phyloP scores from a whole-genome alignment of 2,113 vertebrate genomes.

The rabbit (Oryctolagus cuniculus) region DNA sequence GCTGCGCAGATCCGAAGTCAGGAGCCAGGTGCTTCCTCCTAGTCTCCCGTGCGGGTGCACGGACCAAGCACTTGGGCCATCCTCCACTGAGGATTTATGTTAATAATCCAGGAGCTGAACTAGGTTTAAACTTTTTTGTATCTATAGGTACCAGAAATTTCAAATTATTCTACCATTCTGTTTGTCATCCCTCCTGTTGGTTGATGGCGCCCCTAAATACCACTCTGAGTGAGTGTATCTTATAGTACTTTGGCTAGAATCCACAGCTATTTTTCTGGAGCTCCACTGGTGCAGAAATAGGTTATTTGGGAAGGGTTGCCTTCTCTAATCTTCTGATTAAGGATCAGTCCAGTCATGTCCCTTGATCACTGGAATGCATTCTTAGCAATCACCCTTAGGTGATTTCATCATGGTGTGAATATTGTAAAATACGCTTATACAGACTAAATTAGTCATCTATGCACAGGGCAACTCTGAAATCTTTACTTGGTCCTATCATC shows the following conservation, averaged over 20 bases:
- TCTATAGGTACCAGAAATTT: background rate
- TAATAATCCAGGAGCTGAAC: background rate
- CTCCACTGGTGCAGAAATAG: background rate
- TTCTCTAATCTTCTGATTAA: background rate
- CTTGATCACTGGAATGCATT: background rate
- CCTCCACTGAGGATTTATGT: background rate
- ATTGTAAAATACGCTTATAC: background rate
- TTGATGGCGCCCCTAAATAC: background rate
- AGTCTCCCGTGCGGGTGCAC: no score
- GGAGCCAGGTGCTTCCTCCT: no score
- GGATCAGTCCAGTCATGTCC: background rate
- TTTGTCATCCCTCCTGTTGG: background rate
- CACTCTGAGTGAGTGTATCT: background rate
- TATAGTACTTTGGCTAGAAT: background rate
- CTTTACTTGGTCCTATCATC: background rate
- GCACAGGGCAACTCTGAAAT: rapidly evolving
- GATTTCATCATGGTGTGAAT: background rate
- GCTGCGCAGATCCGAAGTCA: no score
- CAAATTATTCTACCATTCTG: background rate
- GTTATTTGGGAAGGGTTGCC: background rate
- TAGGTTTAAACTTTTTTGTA: background rate
- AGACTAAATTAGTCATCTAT: background rate
- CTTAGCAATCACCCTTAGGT: background rate
- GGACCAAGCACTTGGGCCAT: no score
- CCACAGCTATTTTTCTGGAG: background rate